phyloP scores from a whole-genome alignment of 2,797 vertebrate genomes.

The Eurystomus glaucurus region DNA sequence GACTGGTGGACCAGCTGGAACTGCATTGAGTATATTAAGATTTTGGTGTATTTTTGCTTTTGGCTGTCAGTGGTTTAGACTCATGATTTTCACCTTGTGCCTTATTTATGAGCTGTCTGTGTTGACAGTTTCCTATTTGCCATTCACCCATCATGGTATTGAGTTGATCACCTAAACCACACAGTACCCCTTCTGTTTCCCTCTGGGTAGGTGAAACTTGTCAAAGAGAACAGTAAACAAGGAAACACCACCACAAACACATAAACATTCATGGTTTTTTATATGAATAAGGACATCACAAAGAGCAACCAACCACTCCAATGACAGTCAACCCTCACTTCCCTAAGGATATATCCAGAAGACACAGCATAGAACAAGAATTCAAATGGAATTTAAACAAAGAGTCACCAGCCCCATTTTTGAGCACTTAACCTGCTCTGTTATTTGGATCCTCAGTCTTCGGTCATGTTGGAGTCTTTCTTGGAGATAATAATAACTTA shows the following conservation, averaged over 20 bases:
- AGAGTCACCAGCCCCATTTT: background rate
- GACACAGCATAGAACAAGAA: background rate
- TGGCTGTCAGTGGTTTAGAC: conserved; percentile 27
- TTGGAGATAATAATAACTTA: background rate
- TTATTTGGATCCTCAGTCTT: background rate
- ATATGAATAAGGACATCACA: conserved; percentile 22
- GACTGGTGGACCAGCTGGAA: conserved; percentile 43
- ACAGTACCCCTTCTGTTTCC: conserved; percentile 42
- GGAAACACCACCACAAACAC: background rate
- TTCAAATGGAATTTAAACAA: background rate
- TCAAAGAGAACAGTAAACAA: conserved; percentile 61
- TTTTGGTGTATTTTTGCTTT: conserved; percentile 44
- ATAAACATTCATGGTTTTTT: background rate
- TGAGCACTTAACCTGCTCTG: background rate
- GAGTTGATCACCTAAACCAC: conserved; percentile 52
- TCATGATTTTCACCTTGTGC: conserved; percentile 37
- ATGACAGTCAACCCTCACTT: background rate
- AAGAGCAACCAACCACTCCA: background rate
- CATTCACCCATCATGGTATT: conserved; percentile 2
- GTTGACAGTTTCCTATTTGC: conserved; percentile 34
- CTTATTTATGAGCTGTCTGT: conserved; percentile 67
- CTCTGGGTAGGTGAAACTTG: conserved; percentile 11
- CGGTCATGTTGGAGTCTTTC: background rate
- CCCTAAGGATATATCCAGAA: background rate
- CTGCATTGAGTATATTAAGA: background rate